Conservation (phyloP, 1,140 invertebrate genomes). For the Cataglyphis hispanica region DNA sequence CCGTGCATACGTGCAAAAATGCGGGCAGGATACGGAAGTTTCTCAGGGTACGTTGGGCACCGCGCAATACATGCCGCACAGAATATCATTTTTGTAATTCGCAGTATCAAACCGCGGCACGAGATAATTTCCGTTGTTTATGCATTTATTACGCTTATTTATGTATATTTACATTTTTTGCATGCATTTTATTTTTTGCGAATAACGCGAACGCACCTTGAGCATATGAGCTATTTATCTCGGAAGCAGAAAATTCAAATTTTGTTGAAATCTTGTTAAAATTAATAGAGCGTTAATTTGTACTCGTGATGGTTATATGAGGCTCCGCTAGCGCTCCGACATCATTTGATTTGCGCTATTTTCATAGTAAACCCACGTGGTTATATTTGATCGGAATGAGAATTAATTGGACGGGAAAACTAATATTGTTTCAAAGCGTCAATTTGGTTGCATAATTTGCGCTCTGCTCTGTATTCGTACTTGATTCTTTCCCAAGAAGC, state of each 20-base stretch:
- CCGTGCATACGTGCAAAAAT: conserved; percentile 42
- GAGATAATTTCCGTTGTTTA: conserved; percentile 55
- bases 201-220: conserved; percentile 10
- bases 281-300: conserved; percentile 22
- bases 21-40: not conserved
- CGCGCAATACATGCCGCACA: conserved; percentile 14
- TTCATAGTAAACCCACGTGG: not conserved
- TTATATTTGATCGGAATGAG: not conserved
- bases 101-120: conserved; percentile 14
- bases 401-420: conserved; percentile 5
- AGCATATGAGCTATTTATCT: conserved; percentile 11
- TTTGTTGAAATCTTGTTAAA: conserved; percentile 17
- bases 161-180: not conserved
- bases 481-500: conserved; percentile 2
- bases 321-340: too few species aligned
- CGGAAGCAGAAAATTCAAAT: not conserved
- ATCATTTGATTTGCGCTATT: not conserved
- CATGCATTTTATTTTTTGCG: not conserved
- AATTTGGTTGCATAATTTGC: not conserved
- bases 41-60: not conserved
- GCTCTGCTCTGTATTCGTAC: not conserved
- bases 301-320: not conserved
- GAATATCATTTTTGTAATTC: conserved; percentile 11
- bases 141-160: conserved; percentile 23
- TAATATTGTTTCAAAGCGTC: conserved; percentile 1